Evolutionary conservation across 2,797 vertebrate genomes (phyloP).

Genomic region (Arctocebus calabarensis): DNA sequence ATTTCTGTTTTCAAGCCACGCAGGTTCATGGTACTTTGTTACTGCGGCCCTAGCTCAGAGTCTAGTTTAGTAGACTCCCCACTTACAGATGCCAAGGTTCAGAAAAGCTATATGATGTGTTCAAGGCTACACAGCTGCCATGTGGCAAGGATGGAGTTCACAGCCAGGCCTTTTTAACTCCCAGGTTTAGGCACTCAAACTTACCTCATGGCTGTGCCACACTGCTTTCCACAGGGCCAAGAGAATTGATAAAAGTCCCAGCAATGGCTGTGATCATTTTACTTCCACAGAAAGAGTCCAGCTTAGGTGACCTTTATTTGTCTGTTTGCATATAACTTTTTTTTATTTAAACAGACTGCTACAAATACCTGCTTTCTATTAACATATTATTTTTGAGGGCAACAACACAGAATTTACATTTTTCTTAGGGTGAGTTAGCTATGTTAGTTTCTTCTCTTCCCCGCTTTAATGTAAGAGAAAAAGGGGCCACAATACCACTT

Average conservation of each 20-base stretch:
- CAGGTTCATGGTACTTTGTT: not conserved
- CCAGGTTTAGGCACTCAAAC: not conserved
- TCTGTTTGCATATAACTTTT: not conserved
- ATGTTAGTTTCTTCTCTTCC: not conserved
- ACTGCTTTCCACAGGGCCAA: not conserved
- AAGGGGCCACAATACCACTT: not conserved
- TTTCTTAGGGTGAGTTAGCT: not conserved
- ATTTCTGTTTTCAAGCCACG: not conserved
- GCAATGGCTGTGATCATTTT: not conserved
- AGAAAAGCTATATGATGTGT: not conserved
- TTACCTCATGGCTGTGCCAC: rapidly evolving
- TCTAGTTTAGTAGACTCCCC: rapidly evolving
- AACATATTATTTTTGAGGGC: not conserved
- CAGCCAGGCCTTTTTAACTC: not conserved
- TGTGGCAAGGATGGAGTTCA: not conserved
- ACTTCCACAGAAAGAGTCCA: not conserved
- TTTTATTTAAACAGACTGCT: not conserved
- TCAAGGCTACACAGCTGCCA: not conserved
- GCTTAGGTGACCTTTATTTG: not conserved
- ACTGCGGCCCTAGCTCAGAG: too few species aligned
- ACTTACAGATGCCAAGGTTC: not conserved
- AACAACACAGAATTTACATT: not conserved
- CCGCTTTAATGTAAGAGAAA: not conserved
- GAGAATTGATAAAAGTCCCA: not conserved
- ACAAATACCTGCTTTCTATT: not conserved